These are phyloP conservation scores for Bellardia bayeri DNA, from an alignment of 2,888 invertebrate species.

Conservation along the genomic window DNA sequence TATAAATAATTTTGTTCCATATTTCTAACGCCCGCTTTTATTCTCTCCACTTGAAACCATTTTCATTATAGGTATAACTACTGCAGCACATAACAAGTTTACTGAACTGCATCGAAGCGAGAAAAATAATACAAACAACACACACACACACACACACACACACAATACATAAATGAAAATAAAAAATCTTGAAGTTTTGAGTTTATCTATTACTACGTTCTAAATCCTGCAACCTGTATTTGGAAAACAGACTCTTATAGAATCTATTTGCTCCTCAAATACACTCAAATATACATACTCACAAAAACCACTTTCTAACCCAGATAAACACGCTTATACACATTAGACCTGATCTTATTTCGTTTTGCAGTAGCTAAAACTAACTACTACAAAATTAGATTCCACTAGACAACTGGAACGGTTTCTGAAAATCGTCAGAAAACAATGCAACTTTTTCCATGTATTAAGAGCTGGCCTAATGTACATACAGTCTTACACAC, in stretches of 20 bases:
- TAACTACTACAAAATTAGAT: no score
- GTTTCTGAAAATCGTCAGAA: no score
- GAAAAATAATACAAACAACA: conserved; percentile 26
- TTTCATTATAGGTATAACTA: neutral
- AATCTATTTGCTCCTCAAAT: neutral
- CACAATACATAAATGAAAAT: neutral
- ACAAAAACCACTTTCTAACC: conserved; percentile 19
- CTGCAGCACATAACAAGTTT: conserved; percentile 41
- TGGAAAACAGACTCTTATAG: neutral
- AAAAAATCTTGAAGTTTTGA: conserved; percentile 17
- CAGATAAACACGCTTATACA: conserved; percentile 13
- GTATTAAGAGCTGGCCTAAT: no score
- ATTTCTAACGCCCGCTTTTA: conserved; percentile 20
- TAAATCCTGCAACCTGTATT: neutral
- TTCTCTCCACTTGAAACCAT: neutral
- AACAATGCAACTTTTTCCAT: no score
- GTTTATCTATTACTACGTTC: conserved; percentile 46
- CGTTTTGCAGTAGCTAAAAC: no score
- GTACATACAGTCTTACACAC: no score
- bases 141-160: conserved; percentile 4
- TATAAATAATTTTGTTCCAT: conserved; percentile 50
- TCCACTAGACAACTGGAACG: no score
- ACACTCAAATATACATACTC: neutral
- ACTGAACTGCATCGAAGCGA: conserved; percentile 56
- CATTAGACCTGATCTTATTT: neutral